Base-by-base conservation (phyloP, 1,140 invertebrate species). In the Phymastichus coffea region DNA sequence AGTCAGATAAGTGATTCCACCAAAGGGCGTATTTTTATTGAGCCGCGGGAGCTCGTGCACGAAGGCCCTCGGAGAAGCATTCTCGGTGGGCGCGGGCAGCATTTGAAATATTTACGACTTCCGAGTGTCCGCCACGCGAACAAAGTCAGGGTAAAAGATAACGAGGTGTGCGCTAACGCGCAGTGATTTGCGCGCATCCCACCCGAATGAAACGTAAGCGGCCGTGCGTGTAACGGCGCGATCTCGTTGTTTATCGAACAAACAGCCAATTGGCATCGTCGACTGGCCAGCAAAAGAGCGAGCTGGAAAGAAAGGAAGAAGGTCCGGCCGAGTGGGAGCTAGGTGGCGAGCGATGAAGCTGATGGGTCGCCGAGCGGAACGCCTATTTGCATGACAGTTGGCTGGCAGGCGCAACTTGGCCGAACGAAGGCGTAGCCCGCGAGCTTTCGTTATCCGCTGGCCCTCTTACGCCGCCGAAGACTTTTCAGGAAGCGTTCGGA, bases 311-410 rank as follows among this genome's bases (percentile, higher is more conserved):
- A 51, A 19, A 51, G n/a, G 15, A 22, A 19, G 33, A 35, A 30
- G 7, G 10, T 17, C 2, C 6, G 20, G 33, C 14, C 7, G 20
- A 20, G 17, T 33, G 28, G 28, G 28, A 6, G 28, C 28, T 33
- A 15, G 20, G 41, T 67, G 63, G 59, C 66, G 67, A 63, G 65
- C 65, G 63, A 68, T 68, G 66, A 67, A 64, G 63, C 66, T 70
- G 68, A 70, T 70, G 67, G 64, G 37, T 63, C 66, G 63, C 61
- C 63, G 67, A 67, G 65, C 64, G 63, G 64, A 64, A 60, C 57
- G 63, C 58, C 65, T 58, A 67, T 68, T 70, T 70, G 64, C 66
- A 70, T 70, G 69, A 70, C 67, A 70, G 67, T 70, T 63, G 61
- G 37, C 63, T 68, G 67, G 59, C 19, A 15, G 46, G 40, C 33